These are phyloP conservation scores for Sebastes variabilis DNA, from an alignment of 2,797 vertebrate genomes.

Conservation along the genomic window DNA sequence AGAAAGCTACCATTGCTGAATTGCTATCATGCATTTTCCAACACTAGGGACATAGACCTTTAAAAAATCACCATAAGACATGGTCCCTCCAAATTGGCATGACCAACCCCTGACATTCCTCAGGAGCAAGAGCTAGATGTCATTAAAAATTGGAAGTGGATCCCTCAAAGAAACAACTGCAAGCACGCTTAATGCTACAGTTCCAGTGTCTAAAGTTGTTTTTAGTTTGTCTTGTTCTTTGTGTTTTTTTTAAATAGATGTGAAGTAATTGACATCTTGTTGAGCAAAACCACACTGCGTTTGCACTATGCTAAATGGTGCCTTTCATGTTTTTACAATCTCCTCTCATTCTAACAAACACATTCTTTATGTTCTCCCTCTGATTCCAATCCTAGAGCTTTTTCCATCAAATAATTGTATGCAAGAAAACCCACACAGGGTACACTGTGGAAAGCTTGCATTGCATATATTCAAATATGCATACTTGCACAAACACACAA, in stretches of 20 bases:
- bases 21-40: no score
- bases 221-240: background rate
- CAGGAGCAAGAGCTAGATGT: background rate
- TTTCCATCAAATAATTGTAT: background rate
- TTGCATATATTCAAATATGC: conserved; percentile 8
- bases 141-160: background rate
- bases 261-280: background rate
- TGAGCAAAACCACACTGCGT: background rate
- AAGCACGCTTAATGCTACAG: background rate
- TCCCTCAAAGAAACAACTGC: background rate
- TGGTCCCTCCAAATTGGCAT: no score
- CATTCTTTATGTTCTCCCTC: background rate
- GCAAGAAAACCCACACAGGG: background rate
- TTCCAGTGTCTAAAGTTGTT: background rate
- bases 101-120: no score
- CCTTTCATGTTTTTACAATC: background rate
- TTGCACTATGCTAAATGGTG: background rate
- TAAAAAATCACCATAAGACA: no score
- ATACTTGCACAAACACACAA: conserved; percentile 17
- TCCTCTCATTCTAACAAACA: background rate
- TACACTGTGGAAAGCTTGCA: background rate
- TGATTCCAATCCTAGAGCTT: background rate
- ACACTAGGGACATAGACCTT: no score
- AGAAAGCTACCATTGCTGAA: no score
- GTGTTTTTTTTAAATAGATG: background rate